Base-by-base conservation (phyloP, 2,888 invertebrate genomes). In the Drosophila niveifrons region DNA sequence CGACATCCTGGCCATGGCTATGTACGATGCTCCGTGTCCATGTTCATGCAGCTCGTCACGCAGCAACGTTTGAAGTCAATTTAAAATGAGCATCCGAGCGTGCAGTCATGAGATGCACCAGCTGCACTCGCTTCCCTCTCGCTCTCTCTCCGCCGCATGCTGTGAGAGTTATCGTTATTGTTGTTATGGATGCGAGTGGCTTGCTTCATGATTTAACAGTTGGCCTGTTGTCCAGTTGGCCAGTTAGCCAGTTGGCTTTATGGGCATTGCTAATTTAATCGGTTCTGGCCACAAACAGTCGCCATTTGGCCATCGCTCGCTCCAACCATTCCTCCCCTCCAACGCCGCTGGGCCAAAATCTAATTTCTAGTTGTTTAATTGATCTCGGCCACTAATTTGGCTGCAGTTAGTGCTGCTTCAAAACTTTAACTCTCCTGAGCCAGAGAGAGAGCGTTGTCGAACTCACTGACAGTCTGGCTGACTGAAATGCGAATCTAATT, bases 41-140 rank as follows among this genome's bases (percentile, higher is more conserved):
- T 36, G 36, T 6, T 15, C 39, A 41, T 79, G 82, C 88, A 74
- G 84, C 78, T 70, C 82, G 79, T 89, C 89, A 88, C 89, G 87
- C 81, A 89, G 82, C 80, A 88, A 79, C 89, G 85, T 89, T 89
- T 87, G 86, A 89, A 87, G 87, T 87, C 87, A 87, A 87, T 89
- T 87, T 87, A 82, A 89, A 87, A 89, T 88, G 82, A 88, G 89
- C 88, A 87, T 76, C 74, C 82, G 86, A 82, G 89, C 87, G 86
- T 89, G 85, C 89, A 82, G 80, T 76, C 89, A 84, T 90, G 89
- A 80, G 87, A 80, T 82, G 88, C 72, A 66, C 80, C 53, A 10
- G 23, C 28, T 17, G 11, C 55, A 55, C 10, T 13, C 13, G 2
- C 23, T 11, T 13, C 11, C 4, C 39, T 1, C 13, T 28, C 15